Evolutionary conservation across 2,888 invertebrate genomes (phyloP).

Genomic region (Syrista parreyssii): DNA sequence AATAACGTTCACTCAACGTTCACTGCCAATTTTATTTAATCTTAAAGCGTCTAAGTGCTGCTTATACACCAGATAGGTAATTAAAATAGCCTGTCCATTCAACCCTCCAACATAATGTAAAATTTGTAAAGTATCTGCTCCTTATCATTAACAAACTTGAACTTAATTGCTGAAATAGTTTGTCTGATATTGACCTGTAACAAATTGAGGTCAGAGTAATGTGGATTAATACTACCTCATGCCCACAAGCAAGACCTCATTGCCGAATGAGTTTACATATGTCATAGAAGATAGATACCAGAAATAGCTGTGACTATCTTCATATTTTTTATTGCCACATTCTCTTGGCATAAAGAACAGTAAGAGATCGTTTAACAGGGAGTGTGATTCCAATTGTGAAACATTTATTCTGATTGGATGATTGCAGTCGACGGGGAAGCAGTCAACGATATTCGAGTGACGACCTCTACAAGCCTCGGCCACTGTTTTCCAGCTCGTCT

Average conservation of each 20-base stretch:
- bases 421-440: conserved; percentile 56
- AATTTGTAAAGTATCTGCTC: not conserved
- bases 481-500: conserved; percentile 67
- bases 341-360: conserved; percentile 3
- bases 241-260: not conserved
- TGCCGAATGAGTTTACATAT: not conserved
- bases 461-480: conserved; percentile 79
- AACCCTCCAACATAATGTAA: not conserved
- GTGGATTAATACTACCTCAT: not conserved
- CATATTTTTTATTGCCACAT: not conserved
- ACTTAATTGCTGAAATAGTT: not conserved
- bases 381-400: conserved; percentile 24
- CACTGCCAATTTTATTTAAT: not conserved
- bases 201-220: not conserved
- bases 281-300: not conserved
- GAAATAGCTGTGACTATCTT: not conserved
- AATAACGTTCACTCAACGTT: not conserved
- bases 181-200: not conserved
- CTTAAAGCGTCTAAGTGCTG: not conserved
- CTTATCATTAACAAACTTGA: not conserved
- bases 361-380: conserved; percentile 1
- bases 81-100: not conserved
- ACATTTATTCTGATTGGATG: conserved; percentile 30
- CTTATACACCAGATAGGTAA: not conserved
- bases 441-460: conserved; percentile 75